These are phyloP conservation scores for Hippocampus zosterae DNA, from an alignment of 2,113 vertebrate species.

Conservation along the genomic window DNA sequence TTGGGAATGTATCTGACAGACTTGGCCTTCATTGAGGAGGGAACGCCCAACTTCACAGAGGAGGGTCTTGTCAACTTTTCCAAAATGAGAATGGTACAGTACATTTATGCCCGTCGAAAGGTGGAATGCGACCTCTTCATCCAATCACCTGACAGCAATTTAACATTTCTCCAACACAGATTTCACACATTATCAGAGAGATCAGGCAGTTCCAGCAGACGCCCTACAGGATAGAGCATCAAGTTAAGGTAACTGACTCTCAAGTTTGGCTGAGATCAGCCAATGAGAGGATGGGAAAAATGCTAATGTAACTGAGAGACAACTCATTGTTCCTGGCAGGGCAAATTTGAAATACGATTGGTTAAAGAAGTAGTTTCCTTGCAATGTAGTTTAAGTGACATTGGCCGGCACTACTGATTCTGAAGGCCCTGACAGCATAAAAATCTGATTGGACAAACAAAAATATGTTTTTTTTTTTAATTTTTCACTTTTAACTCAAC, in stretches of 20 bases:
- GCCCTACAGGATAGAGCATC: constrained; percentile 93
- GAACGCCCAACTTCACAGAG: constrained; percentile 96
- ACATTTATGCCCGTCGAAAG: not conserved
- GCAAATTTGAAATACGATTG: no score
- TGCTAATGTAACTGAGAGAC: no score
- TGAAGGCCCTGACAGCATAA: not conserved
- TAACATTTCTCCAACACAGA: constrained; percentile 70
- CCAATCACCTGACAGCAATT: not conserved
- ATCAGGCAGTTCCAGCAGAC: constrained; percentile 98
- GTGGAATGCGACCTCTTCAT: not conserved
- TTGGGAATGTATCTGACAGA: constrained; percentile 98
- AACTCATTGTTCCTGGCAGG: no score
- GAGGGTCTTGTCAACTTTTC: constrained; percentile 99
- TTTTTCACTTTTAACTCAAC: no score
- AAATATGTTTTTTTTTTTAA: no score
- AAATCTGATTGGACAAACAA: not conserved
- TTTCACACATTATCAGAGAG: constrained; percentile 97
- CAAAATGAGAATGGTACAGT: constrained; percentile 97
- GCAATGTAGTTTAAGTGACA: no score
- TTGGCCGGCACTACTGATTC: no score
- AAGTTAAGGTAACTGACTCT: constrained; percentile 81
- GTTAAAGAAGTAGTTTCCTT: no score
- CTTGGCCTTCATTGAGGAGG: constrained; percentile 96
- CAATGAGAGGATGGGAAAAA: no score
- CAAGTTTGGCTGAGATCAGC: no score